Percentiles rank a stretch among this genome's conserved stretches.
These are phyloP conservation scores for Microctenopoma steveboyesi DNA, from an alignment of 2,797 vertebrate genomes.

Conservation along the genomic window DNA sequence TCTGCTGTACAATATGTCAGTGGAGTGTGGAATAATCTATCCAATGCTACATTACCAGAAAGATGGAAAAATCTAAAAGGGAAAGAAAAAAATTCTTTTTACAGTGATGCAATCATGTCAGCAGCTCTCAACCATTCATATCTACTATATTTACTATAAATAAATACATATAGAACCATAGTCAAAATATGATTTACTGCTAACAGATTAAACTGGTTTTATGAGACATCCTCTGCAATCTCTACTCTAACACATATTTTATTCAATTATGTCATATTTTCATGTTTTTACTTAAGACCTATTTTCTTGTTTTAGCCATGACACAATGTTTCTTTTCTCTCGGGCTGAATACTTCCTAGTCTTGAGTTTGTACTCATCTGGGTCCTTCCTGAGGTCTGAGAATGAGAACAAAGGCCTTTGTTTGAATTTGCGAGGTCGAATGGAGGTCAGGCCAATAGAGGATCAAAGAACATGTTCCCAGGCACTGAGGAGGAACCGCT, in stretches of 20 bases:
- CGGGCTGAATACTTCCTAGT: conserved; percentile 24
- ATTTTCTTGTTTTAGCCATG: background rate
- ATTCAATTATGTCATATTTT: background rate
- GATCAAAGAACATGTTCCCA: conserved; percentile 80
- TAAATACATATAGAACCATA: too few species aligned
- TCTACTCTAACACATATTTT: background rate
- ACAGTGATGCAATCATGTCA: background rate
- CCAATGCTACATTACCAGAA: conserved; percentile 11
- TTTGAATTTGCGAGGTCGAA: conserved; percentile 75
- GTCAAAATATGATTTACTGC: too few species aligned
- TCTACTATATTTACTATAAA: background rate
- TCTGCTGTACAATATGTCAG: conserved; percentile 6
- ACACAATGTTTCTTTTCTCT: conserved; percentile 26
- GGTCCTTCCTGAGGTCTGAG: conserved; percentile 63
- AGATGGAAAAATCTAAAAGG: conserved; percentile 10
- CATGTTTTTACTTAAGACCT: background rate
- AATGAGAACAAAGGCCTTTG: conserved; percentile 74
- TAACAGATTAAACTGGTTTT: too few species aligned
- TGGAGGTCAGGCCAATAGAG: conserved; percentile 78
- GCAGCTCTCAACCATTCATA: background rate
- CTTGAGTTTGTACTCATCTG: conserved; percentile 51
- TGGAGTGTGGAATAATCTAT: conserved; percentile 15
- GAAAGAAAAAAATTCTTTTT: background rate
- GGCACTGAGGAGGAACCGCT: conserved; percentile 62
- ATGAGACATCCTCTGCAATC: too few species aligned